Conservation (phyloP, 2,888 invertebrate genomes). For the Zeuzera pyrina region DNA sequence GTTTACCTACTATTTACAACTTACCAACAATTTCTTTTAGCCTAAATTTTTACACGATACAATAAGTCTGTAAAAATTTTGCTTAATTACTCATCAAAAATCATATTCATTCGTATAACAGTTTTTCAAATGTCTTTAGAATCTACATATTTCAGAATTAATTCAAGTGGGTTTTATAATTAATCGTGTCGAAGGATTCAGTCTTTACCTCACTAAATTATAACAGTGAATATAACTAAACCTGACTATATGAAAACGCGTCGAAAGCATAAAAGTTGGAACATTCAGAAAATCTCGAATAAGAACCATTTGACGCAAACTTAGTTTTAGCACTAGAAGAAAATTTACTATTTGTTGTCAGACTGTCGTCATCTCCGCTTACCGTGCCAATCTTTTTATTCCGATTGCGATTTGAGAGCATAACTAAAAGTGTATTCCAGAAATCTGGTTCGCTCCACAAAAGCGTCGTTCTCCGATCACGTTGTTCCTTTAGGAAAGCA, state of each 20-base stretch:
- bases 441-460: slow-evolving; percentile 55
- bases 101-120: slow-evolving; percentile 9
- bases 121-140: no score
- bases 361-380: background rate
- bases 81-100: slow-evolving; percentile 31
- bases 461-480: slow-evolving; percentile 40
- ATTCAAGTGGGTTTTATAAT: slow-evolving; percentile 12
- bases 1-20: slow-evolving; percentile 27
- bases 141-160: no score
- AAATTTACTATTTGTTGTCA: background rate
- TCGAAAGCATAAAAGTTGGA: slow-evolving; percentile 32
- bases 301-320: slow-evolving; percentile 24
- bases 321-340: slow-evolving; percentile 17
- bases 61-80: slow-evolving; percentile 42
- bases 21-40: slow-evolving; percentile 22
- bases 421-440: slow-evolving; percentile 40
- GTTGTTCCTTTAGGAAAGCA: slow-evolving; percentile 54
- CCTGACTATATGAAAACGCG: slow-evolving; percentile 44
- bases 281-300: slow-evolving; percentile 33
- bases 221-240: slow-evolving; percentile 38
- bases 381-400: slow-evolving; percentile 2
- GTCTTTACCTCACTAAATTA: slow-evolving; percentile 67
- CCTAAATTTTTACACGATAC: slow-evolving; percentile 35
- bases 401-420: slow-evolving; percentile 23
- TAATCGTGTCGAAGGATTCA: slow-evolving; percentile 47